Percentiles rank a stretch among this genome's conserved stretches.
Conservation (phyloP, 2,888 invertebrate species). For the Drosophila mayaguana region DNA sequence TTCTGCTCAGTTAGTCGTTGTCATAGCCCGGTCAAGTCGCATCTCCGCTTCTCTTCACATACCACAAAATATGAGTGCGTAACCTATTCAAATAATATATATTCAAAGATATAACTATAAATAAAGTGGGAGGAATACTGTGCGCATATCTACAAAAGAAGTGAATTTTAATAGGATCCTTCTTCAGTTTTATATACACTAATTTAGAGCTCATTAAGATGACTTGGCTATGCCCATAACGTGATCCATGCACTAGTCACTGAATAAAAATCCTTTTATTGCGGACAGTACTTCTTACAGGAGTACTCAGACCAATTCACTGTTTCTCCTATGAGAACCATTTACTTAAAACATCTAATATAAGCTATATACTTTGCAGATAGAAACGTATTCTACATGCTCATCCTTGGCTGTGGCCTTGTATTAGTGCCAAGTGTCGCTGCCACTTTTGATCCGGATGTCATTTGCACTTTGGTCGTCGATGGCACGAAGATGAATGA, state of each 20-base stretch:
- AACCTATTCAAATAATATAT: neutral
- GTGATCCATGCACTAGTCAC: neutral
- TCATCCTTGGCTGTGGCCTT: conserved; percentile 12
- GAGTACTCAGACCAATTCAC: neutral
- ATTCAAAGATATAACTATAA: neutral
- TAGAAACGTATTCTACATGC: neutral
- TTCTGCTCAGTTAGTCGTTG: conserved; percentile 30
- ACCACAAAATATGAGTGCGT: conserved; percentile 46
- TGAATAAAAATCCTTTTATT: no score
- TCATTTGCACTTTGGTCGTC: conserved; percentile 65
- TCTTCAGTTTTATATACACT: no score
- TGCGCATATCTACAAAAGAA: neutral
- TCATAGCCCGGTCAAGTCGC: conserved; percentile 13
- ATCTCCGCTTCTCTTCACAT: neutral
- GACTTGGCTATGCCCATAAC: neutral
- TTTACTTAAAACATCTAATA: neutral
- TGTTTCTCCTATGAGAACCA: neutral
- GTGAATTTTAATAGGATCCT: neutral
- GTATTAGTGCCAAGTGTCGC: neutral
- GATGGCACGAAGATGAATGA: conserved; percentile 79
- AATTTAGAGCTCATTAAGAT: neutral
- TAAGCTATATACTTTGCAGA: conserved; percentile 2
- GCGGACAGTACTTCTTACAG: neutral
- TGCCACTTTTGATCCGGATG: conserved; percentile 66
- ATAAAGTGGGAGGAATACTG: neutral